Conservation (phyloP, 2,888 invertebrate genomes). For the Platerodrilus igneus region DNA sequence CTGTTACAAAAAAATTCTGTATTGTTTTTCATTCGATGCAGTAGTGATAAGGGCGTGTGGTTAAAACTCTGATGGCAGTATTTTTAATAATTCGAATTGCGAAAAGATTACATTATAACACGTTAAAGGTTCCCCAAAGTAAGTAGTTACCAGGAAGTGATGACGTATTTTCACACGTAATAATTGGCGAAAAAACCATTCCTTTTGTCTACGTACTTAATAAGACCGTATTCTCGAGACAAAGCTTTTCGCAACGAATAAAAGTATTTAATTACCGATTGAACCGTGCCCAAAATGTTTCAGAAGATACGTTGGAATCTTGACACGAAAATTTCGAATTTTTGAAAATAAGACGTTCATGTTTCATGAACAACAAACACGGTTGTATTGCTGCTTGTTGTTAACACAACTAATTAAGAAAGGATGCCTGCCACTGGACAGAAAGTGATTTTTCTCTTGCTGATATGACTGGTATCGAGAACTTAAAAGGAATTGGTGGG, state of each 20-base stretch:
- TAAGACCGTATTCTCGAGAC: constrained; percentile 1
- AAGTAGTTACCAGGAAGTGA: not conserved
- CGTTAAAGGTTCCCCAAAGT: not conserved
- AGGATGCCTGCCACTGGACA: constrained; percentile 1
- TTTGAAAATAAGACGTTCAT: not conserved
- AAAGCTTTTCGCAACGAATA: not conserved
- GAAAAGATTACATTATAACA: not conserved
- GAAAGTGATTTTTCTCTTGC: not conserved
- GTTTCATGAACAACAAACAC: constrained; percentile 6
- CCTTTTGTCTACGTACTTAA: not conserved
- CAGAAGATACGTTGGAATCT: constrained; percentile 7
- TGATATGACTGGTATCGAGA: not conserved
- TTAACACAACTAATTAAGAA: constrained; percentile 7
- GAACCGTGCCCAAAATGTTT: too few species aligned
- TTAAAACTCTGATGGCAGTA: not conserved
- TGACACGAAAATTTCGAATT: constrained; percentile 3
- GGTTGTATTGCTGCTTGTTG: constrained; percentile 1
- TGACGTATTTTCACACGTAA: too few species aligned
- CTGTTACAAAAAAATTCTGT: constrained; percentile 3
- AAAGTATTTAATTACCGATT: not conserved
- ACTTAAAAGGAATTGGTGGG: constrained; percentile 6
- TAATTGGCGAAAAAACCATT: too few species aligned
- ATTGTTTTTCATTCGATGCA: not conserved
- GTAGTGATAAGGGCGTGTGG: constrained; percentile 1
- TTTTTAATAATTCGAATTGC: not conserved